Evolutionary conservation across 2,113 vertebrate species (phyloP).

Genomic region (Macquaria ambigua): DNA sequence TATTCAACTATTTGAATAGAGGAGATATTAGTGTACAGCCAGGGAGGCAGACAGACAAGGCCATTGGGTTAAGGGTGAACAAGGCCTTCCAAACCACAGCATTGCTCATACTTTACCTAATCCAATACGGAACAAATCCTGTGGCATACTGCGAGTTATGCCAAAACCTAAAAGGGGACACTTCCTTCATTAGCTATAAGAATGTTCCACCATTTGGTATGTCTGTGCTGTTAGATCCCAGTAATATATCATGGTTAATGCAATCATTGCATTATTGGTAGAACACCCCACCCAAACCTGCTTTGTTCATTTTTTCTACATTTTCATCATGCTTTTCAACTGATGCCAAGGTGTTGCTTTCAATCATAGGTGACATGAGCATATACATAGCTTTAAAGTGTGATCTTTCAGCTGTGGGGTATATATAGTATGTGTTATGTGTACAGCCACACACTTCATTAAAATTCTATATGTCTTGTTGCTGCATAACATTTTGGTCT

Average conservation of each 20-base stretch:
- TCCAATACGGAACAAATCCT: conserved; percentile 80
- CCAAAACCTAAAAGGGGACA: conserved; percentile 81
- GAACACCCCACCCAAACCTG: neutral
- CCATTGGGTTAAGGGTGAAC: conserved; percentile 48
- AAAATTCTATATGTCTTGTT: neutral
- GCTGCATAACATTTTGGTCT: neutral
- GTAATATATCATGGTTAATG: neutral
- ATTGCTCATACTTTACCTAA: conserved; percentile 80
- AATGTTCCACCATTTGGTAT: neutral
- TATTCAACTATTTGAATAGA: conserved; percentile 26
- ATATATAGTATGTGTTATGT: neutral
- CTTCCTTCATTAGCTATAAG: conserved; percentile 64
- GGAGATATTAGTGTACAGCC: conserved; percentile 72
- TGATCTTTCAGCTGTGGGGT: neutral
- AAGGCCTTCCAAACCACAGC: conserved; percentile 35
- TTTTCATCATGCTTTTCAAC: neutral
- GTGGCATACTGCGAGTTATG: conserved; percentile 82
- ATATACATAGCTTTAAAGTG: neutral
- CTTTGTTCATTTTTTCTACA: neutral
- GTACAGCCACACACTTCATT: neutral
- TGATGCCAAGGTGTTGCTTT: neutral
- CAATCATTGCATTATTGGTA: neutral
- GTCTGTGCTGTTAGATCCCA: neutral
- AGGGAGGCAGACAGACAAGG: conserved; percentile 46
- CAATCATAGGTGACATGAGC: neutral